Conservation (phyloP, 2,113 vertebrate genomes). For the Andinoacara biseriatus region DNA sequence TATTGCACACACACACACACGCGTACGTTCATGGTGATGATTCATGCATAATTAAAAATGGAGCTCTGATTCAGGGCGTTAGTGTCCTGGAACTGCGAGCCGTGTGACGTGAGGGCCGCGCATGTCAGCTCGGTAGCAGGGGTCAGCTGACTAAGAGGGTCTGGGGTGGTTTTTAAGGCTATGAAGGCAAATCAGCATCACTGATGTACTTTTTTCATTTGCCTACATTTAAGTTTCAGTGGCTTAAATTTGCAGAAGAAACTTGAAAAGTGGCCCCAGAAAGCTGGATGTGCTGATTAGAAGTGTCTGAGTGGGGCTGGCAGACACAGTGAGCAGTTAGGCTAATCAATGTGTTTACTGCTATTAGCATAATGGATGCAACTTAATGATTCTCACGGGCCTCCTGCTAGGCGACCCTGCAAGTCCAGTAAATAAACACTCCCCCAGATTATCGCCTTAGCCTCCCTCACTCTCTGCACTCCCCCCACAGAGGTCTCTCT, state of each 20-base stretch:
- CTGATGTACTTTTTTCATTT: not conserved
- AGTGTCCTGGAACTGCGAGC: not conserved
- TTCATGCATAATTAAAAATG: not conserved
- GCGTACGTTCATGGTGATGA: not conserved
- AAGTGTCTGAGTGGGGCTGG: not conserved
- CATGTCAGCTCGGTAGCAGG: not conserved
- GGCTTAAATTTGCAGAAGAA: not conserved
- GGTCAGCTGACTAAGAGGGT: constrained; percentile 9
- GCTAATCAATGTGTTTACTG: constrained; percentile 50
- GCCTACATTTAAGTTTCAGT: not conserved
- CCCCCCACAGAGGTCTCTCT: not conserved
- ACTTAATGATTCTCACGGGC: constrained; percentile 34
- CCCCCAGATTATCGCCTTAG: constrained; percentile 14
- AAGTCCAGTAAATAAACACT: constrained; percentile 47
- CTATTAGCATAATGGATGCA: constrained; percentile 35
- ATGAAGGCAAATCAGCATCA: not conserved
- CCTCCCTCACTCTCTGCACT: not conserved
- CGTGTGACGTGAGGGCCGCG: not conserved
- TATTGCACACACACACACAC: not conserved
- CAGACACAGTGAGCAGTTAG: constrained; percentile 37
- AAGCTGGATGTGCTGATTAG: not conserved
- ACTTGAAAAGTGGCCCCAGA: not conserved
- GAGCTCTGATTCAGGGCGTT: constrained; percentile 7
- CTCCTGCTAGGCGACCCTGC: constrained; percentile 16
- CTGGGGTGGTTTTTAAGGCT: not conserved